Base-by-base conservation (phyloP, 2,113 vertebrate genomes). In the Trochalopteron elliotii region DNA sequence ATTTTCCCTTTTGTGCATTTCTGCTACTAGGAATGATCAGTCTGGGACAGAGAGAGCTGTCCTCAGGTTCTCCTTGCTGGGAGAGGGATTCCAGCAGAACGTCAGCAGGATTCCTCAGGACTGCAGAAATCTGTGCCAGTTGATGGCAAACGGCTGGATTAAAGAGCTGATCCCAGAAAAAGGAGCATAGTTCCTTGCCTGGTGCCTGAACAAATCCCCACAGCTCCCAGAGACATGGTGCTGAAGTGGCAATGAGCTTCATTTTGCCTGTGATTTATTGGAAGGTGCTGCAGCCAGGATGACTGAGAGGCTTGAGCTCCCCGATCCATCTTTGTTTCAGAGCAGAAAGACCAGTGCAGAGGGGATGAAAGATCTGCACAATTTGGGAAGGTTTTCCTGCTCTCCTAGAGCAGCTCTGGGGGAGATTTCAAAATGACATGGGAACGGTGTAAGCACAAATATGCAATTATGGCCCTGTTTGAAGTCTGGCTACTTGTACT, bases 361-460 rank as follows among this genome's bases (percentile, higher is more conserved):
- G 65, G 0, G 70, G 84, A 75, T 90, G 84, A 91, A 53, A 74
- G 81, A 87, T 57, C 2, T 69, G 70, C 55, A 65, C 69, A 35
- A 45, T 85, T 95, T 67, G 52, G 82, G 93, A 69, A 89, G 89
- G 57, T 72, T 79, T 91, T 16, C 55, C 75, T 69, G 87, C 92
- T 88, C 64, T 85, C 83, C 75, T 68, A 31, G 37, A 69, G 83
- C 63, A 69, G 90, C 82, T 76, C 92, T n/a, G 45, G 57, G 78
- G 79, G 25, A 64, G 74, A 72, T 91, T 87, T 79, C 82, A 75
- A 61, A 69, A 30, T 3, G 49, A 79, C 63, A 37, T 4, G 61
- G 74, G 94, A 95, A 78, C 5, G 35, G 83, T 23, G n/a, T 33
- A 52, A 94, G 59, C 78, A 85, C 70, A 93, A 94, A 95, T 53